phyloP scores from a whole-genome alignment of 2,113 vertebrate species.

The Syngnathus scovelli region DNA sequence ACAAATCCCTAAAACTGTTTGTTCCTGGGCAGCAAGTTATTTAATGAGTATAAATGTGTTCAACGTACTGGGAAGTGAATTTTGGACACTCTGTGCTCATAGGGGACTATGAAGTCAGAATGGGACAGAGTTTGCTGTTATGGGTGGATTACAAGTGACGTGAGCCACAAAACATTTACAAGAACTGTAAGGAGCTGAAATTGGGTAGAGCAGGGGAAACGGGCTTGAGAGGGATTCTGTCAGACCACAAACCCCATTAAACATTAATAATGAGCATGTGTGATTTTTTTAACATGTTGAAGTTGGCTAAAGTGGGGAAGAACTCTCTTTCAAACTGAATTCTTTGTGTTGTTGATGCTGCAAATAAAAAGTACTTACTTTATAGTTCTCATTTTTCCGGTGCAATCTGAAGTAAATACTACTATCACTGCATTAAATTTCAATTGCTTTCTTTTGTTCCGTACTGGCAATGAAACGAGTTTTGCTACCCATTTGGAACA shows the following conservation, averaged over 20 bases:
- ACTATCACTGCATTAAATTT: not conserved
- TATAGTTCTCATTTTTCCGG: not conserved
- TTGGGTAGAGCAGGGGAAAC: not conserved
- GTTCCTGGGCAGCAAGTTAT: not conserved
- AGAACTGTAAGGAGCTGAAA: constrained; percentile 35
- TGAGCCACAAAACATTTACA: constrained; percentile 63
- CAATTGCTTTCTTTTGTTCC: not conserved
- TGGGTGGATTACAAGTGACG: constrained; percentile 68
- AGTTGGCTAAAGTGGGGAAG: not conserved
- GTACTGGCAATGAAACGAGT: not conserved
- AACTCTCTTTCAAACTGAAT: not conserved
- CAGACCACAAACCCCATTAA: constrained; percentile 9
- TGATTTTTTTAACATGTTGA: not conserved
- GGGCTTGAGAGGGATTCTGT: not conserved
- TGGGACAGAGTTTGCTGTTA: constrained; percentile 51
- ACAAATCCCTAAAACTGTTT: not conserved
- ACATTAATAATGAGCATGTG: not conserved
- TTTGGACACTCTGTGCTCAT: constrained; percentile 32
- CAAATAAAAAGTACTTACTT: not conserved
- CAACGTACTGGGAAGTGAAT: constrained; percentile 13
- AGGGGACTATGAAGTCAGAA: constrained; percentile 58
- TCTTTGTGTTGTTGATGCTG: not conserved
- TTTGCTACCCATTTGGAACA: not conserved
- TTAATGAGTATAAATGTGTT: constrained; percentile 1
- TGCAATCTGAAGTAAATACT: not conserved